A percentile compares a stretch with the other conserved stretches of the same genome.
Evolutionary conservation across 2,888 invertebrate genomes (phyloP).

Genomic region (Bembecia ichneumoniformis): DNA sequence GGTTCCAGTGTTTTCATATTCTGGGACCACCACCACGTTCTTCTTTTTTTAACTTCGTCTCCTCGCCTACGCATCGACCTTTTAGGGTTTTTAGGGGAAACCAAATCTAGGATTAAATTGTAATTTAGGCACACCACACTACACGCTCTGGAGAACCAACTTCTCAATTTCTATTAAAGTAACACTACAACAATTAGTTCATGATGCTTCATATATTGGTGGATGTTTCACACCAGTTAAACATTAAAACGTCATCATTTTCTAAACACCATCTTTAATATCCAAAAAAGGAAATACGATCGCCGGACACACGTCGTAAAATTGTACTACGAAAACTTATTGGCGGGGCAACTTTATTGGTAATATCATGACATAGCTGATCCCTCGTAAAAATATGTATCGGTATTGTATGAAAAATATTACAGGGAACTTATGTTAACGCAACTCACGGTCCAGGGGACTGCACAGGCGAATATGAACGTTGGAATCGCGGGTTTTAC

Average conservation of each 20-base stretch:
- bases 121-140: too few relatives aligned
- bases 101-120: too few relatives aligned
- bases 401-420: conserved; percentile 55
- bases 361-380: conserved; percentile 58
- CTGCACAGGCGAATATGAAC: conserved; percentile 37
- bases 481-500: conserved; percentile 36
- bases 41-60: too few relatives aligned
- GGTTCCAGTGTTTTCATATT: too few relatives aligned
- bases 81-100: too few relatives aligned
- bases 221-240: not conserved
- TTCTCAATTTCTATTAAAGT: too few relatives aligned
- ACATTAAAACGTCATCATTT: not conserved
- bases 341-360: conserved; percentile 57
- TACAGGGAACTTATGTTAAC: conserved; percentile 30
- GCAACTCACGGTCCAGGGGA: conserved; percentile 18
- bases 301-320: conserved; percentile 53
- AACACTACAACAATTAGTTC: too few relatives aligned
- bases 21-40: too few relatives aligned
- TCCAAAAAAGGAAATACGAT: conserved; percentile 21
- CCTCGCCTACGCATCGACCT: too few relatives aligned
- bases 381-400: conserved; percentile 66
- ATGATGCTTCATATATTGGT: too few relatives aligned
- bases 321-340: conserved; percentile 55
- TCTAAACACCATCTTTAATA: conserved; percentile 1
- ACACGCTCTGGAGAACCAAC: too few relatives aligned